Evolutionary conservation across 2,797 vertebrate species (phyloP).

Genomic region (Acanthopagrus latus): DNA sequence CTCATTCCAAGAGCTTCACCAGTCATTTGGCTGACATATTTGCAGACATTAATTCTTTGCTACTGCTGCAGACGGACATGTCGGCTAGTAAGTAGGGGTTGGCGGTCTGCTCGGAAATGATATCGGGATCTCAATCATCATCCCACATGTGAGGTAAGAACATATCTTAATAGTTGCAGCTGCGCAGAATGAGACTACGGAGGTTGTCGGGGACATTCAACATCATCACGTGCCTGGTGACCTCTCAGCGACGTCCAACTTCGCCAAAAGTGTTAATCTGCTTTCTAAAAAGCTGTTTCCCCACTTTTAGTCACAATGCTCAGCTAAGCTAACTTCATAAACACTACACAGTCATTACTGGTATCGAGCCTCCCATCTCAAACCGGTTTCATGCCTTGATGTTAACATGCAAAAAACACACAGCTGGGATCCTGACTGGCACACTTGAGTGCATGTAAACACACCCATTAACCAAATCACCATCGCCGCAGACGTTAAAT

Average conservation of each 20-base stretch:
- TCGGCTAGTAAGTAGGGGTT: background rate
- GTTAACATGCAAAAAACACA: conserved; percentile 3
- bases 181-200: too few species aligned
- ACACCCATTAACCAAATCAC: conserved; percentile 38
- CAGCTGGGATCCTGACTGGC: background rate
- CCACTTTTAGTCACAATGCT: background rate
- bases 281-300: background rate
- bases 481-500: conserved; percentile 31
- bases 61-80: background rate
- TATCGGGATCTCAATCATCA: too few species aligned
- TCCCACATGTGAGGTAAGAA: too few species aligned
- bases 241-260: background rate
- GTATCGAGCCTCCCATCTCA: background rate
- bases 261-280: background rate
- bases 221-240: background rate
- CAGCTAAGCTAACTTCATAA: background rate
- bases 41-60: background rate
- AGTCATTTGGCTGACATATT: background rate
- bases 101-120: too few species aligned
- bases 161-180: too few species aligned
- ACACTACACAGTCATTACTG: too few species aligned
- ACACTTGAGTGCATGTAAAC: conserved; percentile 9
- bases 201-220: too few species aligned
- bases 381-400: background rate
- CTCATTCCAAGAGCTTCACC: background rate